These are phyloP conservation scores for Brachypodius melanocephalos DNA, from an alignment of 2,113 vertebrate species.

Conservation along the genomic window DNA sequence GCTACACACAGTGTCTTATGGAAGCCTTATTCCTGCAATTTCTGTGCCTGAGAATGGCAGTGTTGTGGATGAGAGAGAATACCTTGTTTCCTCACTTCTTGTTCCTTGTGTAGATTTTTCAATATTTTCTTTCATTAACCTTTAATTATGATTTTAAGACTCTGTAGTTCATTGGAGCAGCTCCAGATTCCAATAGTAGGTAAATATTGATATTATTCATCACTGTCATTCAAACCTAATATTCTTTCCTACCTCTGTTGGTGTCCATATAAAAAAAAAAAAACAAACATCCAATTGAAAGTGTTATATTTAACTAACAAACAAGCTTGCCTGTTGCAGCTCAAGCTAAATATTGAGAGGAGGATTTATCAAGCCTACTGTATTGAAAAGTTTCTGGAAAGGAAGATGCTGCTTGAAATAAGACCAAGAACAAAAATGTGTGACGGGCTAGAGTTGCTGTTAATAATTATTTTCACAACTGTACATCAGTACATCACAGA, in stretches of 20 bases:
- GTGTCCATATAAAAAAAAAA: background rate
- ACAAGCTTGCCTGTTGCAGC: background rate
- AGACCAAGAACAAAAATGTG: background rate
- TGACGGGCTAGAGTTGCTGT: background rate
- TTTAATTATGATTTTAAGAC: conserved; percentile 30
- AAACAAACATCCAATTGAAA: background rate
- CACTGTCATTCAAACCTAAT: background rate
- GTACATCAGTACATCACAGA: background rate
- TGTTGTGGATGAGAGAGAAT: background rate
- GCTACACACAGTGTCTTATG: background rate
- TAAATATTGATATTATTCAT: conserved; percentile 36
- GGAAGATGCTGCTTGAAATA: background rate
- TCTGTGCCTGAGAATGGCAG: background rate
- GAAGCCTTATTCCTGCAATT: background rate
- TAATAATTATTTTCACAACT: background rate
- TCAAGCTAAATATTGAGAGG: background rate
- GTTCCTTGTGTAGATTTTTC: background rate
- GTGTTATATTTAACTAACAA: background rate
- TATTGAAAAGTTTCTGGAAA: background rate
- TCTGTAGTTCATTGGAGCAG: background rate
- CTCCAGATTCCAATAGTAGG: background rate
- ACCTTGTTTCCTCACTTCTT: background rate
- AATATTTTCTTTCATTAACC: conserved; percentile 20
- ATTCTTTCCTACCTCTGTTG: background rate
- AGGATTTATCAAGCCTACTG: background rate